Conservation (phyloP, 2,797 vertebrate genomes). For the Anomalospiza imberbis region DNA sequence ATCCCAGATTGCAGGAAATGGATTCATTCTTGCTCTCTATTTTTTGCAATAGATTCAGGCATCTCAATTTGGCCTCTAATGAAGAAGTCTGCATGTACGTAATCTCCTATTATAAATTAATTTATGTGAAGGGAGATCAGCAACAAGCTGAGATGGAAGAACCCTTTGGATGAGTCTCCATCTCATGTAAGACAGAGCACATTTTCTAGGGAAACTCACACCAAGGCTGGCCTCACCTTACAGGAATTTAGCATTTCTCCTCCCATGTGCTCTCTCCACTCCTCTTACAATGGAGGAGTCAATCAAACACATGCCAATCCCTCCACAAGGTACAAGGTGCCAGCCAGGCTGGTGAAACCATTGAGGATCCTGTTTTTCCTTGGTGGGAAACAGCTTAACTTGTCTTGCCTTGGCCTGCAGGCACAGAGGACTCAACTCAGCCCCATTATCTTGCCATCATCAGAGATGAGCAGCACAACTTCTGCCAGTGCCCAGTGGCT, state of each 20-base stretch:
- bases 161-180: not conserved
- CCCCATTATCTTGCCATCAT: not conserved
- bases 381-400: not conserved
- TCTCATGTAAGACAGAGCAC: not conserved
- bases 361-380: not conserved
- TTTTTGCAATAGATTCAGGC: not conserved
- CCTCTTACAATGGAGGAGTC: not conserved
- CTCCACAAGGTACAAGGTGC: not conserved
- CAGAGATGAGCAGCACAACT: not conserved
- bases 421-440: not conserved
- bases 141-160: not conserved
- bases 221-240: not conserved
- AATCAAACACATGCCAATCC: not conserved
- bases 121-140: not conserved
- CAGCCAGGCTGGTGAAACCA: not conserved
- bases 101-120: not conserved
- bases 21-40: not conserved
- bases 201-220: not conserved
- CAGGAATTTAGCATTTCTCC: not conserved
- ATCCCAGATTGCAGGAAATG: not conserved
- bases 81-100: not conserved
- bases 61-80: not conserved
- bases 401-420: not conserved
- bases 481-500: not conserved
- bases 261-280: rapidly evolving